A percentile compares a stretch with the other conserved stretches of the same genome.
phyloP scores from a whole-genome alignment of 2,888 invertebrate genomes.

The Tenodera sinensis region DNA sequence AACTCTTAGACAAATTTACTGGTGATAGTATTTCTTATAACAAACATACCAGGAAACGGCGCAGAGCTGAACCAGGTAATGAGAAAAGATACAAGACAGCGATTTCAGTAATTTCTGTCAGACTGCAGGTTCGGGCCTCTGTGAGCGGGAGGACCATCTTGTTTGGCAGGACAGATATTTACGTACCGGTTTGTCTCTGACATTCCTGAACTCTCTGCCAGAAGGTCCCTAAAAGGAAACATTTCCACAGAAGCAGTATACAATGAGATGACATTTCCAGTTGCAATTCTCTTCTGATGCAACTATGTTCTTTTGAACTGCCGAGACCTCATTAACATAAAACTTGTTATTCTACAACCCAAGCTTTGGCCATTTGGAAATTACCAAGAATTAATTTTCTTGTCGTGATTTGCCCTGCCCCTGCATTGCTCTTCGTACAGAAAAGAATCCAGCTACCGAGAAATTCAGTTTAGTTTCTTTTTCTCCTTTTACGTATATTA shows the following conservation, averaged over 20 bases:
- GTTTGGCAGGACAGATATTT: not conserved
- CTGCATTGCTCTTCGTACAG: not conserved
- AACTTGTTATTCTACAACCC: not conserved
- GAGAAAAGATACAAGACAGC: too few relatives aligned
- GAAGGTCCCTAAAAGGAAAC: not conserved
- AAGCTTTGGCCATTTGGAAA: not conserved
- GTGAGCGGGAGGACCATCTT: not conserved
- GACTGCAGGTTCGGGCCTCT: too few relatives aligned
- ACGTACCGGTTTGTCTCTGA: not conserved
- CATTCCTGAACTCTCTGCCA: not conserved
- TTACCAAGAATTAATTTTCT: not conserved
- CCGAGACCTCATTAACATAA: not conserved
- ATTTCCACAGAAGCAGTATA: not conserved
- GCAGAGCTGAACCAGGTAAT: too few relatives aligned
- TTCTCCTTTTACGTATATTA: too few relatives aligned
- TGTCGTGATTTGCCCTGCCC: not conserved
- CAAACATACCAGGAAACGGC: too few relatives aligned
- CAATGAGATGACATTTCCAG: not conserved
- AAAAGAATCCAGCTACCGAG: not conserved
- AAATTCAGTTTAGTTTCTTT: too few relatives aligned
- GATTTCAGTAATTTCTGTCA: too few relatives aligned
- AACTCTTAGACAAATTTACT: too few relatives aligned
- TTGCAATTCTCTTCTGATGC: not conserved
- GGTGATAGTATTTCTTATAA: too few relatives aligned
- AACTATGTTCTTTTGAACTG: not conserved